Percentiles rank a stretch among this genome's conserved stretches.
Evolutionary conservation across 2,888 invertebrate species (phyloP).

Genomic region (Platypus cylindrus): DNA sequence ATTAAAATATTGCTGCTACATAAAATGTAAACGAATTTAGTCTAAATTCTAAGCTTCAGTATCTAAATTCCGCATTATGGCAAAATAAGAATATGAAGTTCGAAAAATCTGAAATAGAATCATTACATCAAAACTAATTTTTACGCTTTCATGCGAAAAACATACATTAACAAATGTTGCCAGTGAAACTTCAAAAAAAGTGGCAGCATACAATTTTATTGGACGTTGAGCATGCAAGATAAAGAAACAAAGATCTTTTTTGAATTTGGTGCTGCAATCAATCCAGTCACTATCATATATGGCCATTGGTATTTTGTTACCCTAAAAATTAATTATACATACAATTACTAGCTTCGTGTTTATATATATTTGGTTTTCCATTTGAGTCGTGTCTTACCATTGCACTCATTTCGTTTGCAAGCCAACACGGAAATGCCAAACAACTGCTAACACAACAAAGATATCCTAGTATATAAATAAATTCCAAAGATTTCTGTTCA

Average conservation of each 20-base stretch:
- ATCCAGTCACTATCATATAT: constrained; percentile 12
- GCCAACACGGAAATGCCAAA: too few species aligned
- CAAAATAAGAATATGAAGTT: constrained; percentile 12
- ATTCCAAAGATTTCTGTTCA: too few species aligned
- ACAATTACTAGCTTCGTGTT: not conserved
- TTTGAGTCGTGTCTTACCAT: not conserved
- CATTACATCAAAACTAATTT: not conserved
- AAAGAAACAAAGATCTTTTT: constrained; percentile 12
- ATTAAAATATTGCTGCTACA: too few species aligned
- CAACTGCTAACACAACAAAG: too few species aligned
- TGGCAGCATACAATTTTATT: constrained; percentile 10
- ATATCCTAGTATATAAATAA: too few species aligned
- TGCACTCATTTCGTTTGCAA: not conserved
- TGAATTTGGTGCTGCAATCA: constrained; percentile 6
- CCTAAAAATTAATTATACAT: constrained; percentile 9
- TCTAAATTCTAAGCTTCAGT: too few species aligned
- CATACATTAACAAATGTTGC: constrained; percentile 13
- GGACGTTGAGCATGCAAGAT: constrained; percentile 11
- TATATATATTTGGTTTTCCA: too few species aligned
- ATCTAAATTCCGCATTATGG: constrained; percentile 13
- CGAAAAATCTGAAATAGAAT: constrained; percentile 12
- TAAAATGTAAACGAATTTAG: too few species aligned
- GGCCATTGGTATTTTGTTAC: constrained; percentile 11
- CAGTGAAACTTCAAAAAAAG: constrained; percentile 14
- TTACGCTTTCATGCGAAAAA: not conserved